Evolutionary conservation across 2,888 invertebrate genomes (phyloP), one percentile per base, ranked within the genome.

Genomic region (Uloborus plumipes): DNA sequence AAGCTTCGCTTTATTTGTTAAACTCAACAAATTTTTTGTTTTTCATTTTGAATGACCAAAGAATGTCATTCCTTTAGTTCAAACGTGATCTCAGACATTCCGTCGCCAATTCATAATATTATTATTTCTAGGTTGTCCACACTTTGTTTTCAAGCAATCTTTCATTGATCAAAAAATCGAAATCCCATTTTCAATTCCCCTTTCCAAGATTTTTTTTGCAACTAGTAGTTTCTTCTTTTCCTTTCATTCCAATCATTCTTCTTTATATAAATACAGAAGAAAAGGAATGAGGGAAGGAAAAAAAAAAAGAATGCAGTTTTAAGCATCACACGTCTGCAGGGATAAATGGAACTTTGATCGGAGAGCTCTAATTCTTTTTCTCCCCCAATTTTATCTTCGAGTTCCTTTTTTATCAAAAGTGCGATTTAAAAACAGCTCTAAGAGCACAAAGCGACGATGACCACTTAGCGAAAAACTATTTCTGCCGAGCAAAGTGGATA

Each of bases 291-390:
- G 62, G 18, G 39, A 64, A 16, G 22, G 4, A 39, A 31, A 59
- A 15, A 39, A 31, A 59, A 15, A 31, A 62, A 62, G 62, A 62
- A 62, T 47, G 49, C 64, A 49, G 66, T 80, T 80, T 80, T 73
- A 80, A 80, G 80, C 80, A 80, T 73, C 80, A 73, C 80, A 80
- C 80, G 80, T 80, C 80, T 73, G 69, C 26, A 22, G 67, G 73
- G 80, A 73, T 74, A 80, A 80, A 80, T 80, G 80, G 80, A 80
- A 80, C 73, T 80, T 80, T 80, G 80, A 80, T 80, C 80, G 80
- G 62, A 80, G 66, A 66, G 50, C 59, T 59, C 59, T 59, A 49
- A 53, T 47, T 71, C 49, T 64, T 62, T 61, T 70, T 49, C 49
- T 64, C 70, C 49, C 61, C 39, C 39, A 39, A 39, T 39, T 39